Evolutionary conservation across 2,797 vertebrate genomes (phyloP), one percentile per base, ranked within the genome.

Genomic region (Sparus aurata): DNA sequence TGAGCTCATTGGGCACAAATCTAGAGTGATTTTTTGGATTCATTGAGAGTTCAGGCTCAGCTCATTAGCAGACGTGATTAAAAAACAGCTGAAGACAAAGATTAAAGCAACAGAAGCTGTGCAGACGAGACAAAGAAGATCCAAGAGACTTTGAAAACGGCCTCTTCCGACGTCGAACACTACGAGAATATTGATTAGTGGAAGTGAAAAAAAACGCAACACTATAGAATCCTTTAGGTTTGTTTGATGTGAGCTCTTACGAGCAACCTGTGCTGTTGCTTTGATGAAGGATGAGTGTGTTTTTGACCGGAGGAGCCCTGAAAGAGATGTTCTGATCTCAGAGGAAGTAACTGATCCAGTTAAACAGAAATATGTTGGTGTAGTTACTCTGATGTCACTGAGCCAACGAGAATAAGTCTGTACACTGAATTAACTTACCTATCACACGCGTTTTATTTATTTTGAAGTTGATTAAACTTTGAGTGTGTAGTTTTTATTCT

Each of bases 341-440:
- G 17, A 27, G 10, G 15, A 15, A 59, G 34, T 17, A 38, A 27
- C 53, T 18, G 22, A 12, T 20, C 71, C 34, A 64, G 5, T 70
- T 27, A 65, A 79, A 59, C 15, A 10, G 41, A 30, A 43, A 55
- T 61, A 60, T 54, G 53, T 60, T 34, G 30, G 34, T 77, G 60
- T n/a, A 52, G 47, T 69, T 61, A 25, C 25, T 41, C 30, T 67
- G 54, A 60, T 70, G 25, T 77, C 69, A 41, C 73, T 78, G 52
- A 85, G 58, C 55, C n/a, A 59, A 82, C 61, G 73, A 5, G 0
- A 69, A 23, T 22, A 54, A 18, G 34, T 75, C 34, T 55, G 30
- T 69, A 61, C 65, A 75, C 23, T 49, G 27, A 27, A n/a, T 27
- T 27, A 27, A 27, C 27, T 27, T 4, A 27, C 2, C 27, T 27